Evolutionary conservation across 2,888 invertebrate genomes (phyloP).

Genomic region (Drosophila dives): DNA sequence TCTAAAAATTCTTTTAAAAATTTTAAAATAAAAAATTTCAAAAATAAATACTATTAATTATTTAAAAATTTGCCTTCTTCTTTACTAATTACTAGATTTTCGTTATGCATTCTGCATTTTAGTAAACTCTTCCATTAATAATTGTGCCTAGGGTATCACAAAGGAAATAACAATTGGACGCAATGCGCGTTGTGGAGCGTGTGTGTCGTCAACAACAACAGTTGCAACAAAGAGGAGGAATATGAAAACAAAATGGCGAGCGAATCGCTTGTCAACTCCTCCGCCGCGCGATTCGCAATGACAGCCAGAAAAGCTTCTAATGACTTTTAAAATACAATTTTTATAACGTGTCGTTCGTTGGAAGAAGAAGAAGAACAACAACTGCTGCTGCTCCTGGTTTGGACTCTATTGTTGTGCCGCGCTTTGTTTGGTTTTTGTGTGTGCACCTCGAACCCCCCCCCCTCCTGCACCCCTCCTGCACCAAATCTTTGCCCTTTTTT

Average conservation of each 20-base stretch:
- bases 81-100: background rate
- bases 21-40: background rate
- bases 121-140: background rate
- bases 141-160: conserved; percentile 31
- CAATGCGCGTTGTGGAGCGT: conserved; percentile 20
- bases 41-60: background rate
- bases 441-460: conserved; percentile 5
- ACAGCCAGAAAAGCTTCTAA: conserved; percentile 81
- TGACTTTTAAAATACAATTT: conserved; percentile 81
- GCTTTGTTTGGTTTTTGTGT: conserved; percentile 19
- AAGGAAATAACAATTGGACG: conserved; percentile 25
- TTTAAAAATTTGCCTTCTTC: background rate
- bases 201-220: conserved; percentile 18
- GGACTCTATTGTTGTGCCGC: conserved; percentile 27
- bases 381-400: conserved; percentile 1
- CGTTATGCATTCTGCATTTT: background rate
- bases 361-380: background rate
- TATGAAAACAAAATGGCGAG: conserved; percentile 45
- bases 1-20: background rate
- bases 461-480: no score
- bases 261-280: conserved; percentile 43
- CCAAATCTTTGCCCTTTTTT: background rate
- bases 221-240: background rate
- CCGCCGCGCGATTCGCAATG: conserved; percentile 38
- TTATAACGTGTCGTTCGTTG: conserved; percentile 56